phyloP scores from a whole-genome alignment of 2,888 invertebrate genomes.

The Xylota segnis region DNA sequence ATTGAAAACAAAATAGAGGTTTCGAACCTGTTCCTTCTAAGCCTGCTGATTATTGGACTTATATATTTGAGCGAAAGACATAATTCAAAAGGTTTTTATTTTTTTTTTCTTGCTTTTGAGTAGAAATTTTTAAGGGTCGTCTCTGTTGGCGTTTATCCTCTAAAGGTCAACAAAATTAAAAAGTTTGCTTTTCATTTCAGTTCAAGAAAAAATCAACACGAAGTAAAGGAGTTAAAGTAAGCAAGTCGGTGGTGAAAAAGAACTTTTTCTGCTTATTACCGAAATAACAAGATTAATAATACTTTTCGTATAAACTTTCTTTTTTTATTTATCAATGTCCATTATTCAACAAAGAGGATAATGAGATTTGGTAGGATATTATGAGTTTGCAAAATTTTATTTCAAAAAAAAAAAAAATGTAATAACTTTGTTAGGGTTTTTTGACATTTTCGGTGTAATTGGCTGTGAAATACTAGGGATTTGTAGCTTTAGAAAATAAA shows the following conservation, averaged over 20 bases:
- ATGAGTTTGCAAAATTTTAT: constrained; percentile 4
- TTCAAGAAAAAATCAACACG: not conserved
- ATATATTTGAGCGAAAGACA: not conserved
- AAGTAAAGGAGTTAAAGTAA: constrained; percentile 20
- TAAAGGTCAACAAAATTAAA: constrained; percentile 44
- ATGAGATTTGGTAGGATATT: constrained; percentile 32
- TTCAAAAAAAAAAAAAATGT: not conserved
- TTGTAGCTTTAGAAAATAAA: not conserved
- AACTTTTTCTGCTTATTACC: constrained; percentile 13
- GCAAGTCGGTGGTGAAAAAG: constrained; percentile 29
- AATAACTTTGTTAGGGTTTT: constrained; percentile 22
- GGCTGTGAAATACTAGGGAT: constrained; percentile 27
- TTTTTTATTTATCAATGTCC: not conserved
- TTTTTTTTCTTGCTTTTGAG: too few species aligned
- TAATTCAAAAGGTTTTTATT: not conserved
- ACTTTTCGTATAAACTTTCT: constrained; percentile 1
- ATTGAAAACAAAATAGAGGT: constrained; percentile 22
- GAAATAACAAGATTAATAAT: constrained; percentile 46
- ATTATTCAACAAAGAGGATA: constrained; percentile 29
- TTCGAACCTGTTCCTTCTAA: not conserved
- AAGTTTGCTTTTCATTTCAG: constrained; percentile 27
- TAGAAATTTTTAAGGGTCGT: constrained; percentile 20
- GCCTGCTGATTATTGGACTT: constrained; percentile 10
- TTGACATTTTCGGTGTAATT: constrained; percentile 15
- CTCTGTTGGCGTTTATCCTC: constrained; percentile 8